Base-by-base conservation (phyloP, 2,797 vertebrate species). In the Ispidina lecontei region DNA sequence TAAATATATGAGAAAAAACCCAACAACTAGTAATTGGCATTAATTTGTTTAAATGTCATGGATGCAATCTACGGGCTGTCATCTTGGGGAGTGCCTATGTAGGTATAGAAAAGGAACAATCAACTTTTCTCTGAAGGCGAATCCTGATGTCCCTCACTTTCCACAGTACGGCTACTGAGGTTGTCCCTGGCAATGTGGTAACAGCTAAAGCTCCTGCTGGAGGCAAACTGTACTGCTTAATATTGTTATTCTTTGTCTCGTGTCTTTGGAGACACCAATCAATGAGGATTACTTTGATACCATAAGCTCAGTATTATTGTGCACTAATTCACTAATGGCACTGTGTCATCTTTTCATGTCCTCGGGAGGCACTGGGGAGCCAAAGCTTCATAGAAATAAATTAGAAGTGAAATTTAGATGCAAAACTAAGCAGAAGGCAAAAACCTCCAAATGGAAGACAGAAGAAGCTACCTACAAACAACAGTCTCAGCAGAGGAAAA, bases 201-300 rank as follows among this genome's bases (percentile, higher is more conserved):
- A 92, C 4, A 44, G 23, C 29, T 76, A 58, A 73, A 83, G 47
- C 31, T 91, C 59, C 59, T 84, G 63, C 90, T 91, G 64, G 56
- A 91, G 72, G 89, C 84, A 92, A 94, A 88, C 20, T 72, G 46
- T 81, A 43, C 47, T 75, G 44, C 55, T 88, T 91, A 90, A 86
- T 79, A 47, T 41, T 89, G 43, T 71, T 84, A 79, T 89, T 93
- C 62, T 81, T 35, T 87, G 56, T 65, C 76, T 93, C 28, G 18
- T 89, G 83, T 92, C 94, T 95, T 65, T 46, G 69, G 87, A 94
- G 87, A 84, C 78, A 89, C 75, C 74, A 92, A 85, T 95, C 94
- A 93, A 91, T 96, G 92, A 96, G 89, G 91, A 95, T 95, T 95
- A 94, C 87, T 92, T 96, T 96, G 94, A 95, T 91, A 91, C 26